Percentiles rank a stretch among this genome's conserved stretches.
phyloP scores from a whole-genome alignment of 2,113 vertebrate species.

The Proterorhinus semilunaris region DNA sequence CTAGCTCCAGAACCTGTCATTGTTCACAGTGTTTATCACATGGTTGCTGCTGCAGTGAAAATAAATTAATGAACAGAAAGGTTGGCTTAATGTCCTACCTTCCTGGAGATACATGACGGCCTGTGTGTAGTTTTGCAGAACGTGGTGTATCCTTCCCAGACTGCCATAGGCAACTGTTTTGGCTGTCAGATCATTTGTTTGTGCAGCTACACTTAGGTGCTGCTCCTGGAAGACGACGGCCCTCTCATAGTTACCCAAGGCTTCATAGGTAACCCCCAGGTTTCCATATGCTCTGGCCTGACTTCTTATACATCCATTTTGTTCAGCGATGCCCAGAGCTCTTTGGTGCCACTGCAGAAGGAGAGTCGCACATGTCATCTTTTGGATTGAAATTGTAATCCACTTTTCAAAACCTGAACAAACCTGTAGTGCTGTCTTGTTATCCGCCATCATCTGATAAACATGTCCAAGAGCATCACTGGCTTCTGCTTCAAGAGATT shows the following conservation, averaged over 20 bases:
- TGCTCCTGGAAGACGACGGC: conserved; percentile 96
- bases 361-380: background rate
- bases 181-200: conserved; percentile 89
- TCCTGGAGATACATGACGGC: conserved; percentile 98
- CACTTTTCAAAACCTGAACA: background rate
- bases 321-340: conserved; percentile 89
- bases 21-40: too few species aligned
- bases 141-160: conserved; percentile 91
- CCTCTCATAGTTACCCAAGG: conserved; percentile 89
- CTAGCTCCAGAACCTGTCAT: too few species aligned
- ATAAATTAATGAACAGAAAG: background rate
- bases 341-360: conserved; percentile 89
- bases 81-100: conserved; percentile 70
- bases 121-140: conserved; percentile 93
- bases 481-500: conserved; percentile 86
- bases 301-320: conserved; percentile 83
- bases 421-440: conserved; percentile 87
- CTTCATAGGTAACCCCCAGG: conserved; percentile 92
- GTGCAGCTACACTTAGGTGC: conserved; percentile 92
- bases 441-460: conserved; percentile 95
- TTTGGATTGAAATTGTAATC: background rate
- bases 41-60: background rate
- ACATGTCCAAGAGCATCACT: conserved; percentile 88
- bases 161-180: conserved; percentile 93
- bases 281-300: conserved; percentile 92